Percentiles rank a stretch among this genome's conserved stretches.
phyloP scores from a whole-genome alignment of 2,888 invertebrate genomes.

The Rapana venosa region DNA sequence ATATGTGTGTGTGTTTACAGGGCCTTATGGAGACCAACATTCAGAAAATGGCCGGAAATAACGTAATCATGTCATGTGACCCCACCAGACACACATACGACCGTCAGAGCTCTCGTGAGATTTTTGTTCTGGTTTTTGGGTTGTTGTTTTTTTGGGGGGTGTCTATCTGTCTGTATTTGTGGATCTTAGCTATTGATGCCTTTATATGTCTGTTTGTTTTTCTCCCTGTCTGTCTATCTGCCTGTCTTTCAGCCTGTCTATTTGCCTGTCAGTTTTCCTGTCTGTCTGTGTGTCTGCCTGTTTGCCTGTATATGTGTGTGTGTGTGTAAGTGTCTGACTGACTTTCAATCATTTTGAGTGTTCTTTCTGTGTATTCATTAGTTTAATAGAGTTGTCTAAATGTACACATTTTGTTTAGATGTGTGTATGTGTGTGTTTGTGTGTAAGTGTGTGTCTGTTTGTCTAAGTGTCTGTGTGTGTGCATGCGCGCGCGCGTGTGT shows the following conservation, averaged over 20 bases:
- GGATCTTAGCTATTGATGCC: background rate
- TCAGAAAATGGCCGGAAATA: conserved; percentile 59
- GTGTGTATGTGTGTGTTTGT: conserved; percentile 2
- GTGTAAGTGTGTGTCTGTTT: background rate
- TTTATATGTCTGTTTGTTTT: background rate
- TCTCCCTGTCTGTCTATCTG: background rate
- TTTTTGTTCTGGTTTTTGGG: background rate
- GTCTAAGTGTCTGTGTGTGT: background rate
- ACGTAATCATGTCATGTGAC: conserved; percentile 62
- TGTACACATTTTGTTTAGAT: background rate
- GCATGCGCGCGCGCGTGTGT: background rate
- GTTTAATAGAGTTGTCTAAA: too few species aligned
- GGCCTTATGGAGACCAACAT: conserved; percentile 61
- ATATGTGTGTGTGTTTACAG: conserved; percentile 49
- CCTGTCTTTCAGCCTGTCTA: background rate
- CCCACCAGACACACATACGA: conserved; percentile 56
- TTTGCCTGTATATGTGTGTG: background rate
- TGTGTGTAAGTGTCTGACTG: background rate
- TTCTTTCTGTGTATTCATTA: background rate
- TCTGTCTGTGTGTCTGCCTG: conserved; percentile 12
- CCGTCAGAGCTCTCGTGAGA: conserved; percentile 40
- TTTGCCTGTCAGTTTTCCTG: background rate
- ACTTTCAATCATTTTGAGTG: background rate
- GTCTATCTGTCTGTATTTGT: background rate
- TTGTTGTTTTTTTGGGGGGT: background rate